Evolutionary conservation across 2,113 vertebrate genomes (phyloP), one percentile per base, ranked within the genome.

Genomic region (Genyomyrus donnyi): DNA sequence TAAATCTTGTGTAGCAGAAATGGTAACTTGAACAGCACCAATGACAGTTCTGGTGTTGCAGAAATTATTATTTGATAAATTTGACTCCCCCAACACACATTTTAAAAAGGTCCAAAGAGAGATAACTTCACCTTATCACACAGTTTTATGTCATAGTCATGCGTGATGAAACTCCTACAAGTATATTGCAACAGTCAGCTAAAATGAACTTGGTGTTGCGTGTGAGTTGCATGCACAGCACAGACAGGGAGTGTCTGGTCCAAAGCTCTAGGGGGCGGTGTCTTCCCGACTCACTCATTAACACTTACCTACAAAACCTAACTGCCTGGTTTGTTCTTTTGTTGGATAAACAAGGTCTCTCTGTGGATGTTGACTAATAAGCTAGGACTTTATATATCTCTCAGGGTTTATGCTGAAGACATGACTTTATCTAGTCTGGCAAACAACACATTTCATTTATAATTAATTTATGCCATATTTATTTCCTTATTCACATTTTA

Each of bases 291-390:
- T 31, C 27, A 87, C 46, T 87, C 49, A 87, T 87, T 87, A 87
- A 49, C 85, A 13, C n/a, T 50, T 50, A 87, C 5, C 13, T 19
- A 49, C 49, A 15, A 31, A n/a, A 52, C 49, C n/a, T 49, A 49
- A 86, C 27, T 39, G 31, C 52, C 35, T 88, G 49, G 27, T 58
- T 88, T 58, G 52, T 58, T 19, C 86, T 58, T 58, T 21, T 88
- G 27, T 42, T 42, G 27, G 52, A 52, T 50, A 88, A 88, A 88
- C 86, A 88, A 58, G 86, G 15, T 58, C 39, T 58, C 86, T 88
- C 52, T 58, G 52, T 39, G 27, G 52, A 88, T 50, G 31, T 52
- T 87, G 46, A 24, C 45, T 85, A 48, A 85, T 85, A 84, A 77
- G 70, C 13, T 77, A 6, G 31, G 0, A 39, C 21, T 46, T 3